Evolutionary conservation across 2,113 vertebrate genomes (phyloP), one percentile per base, ranked within the genome.

Genomic region (Silurus glanis): DNA sequence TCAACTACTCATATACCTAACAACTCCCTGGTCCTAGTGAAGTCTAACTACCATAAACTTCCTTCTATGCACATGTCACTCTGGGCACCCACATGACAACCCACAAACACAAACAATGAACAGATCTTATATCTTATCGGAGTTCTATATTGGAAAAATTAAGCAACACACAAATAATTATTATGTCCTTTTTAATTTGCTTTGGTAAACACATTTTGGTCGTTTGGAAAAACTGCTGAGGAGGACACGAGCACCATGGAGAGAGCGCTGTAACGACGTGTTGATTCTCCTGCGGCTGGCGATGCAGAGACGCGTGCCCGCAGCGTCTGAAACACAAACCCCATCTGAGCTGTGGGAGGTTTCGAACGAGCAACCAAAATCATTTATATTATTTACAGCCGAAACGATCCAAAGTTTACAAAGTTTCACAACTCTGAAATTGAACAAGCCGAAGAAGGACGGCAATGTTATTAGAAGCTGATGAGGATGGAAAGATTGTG

Each of bases 191-290:
- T 61, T 45, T 59, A 80, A 80, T 23, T 28, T 12, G 17, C 81
- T 64, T 83, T 64, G 23, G 21, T 28, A 69, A 83, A 83, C 13
- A 69, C 53, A 56, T 56, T 17, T 55, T 28, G 47, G 61, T 67
- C 6, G 25, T 83, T 86, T 84, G 37, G 8, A 61, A 59, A 61
- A 13, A 16, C 76, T 17, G 55, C n/a, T 56, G 83, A 75, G 80
- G 74, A 82, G 64, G 55, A 89, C 37, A 74, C 78, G 69, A 84
- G 83, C 84, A 83, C 78, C 64, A 74, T 78, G 79, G 75, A 90
- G 62, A 69, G n/a, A 14, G 64, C 58, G 53, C 76, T 84, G 83
- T 64, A 83, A 86, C 72, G 88, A 21, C 69, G 21, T 85, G 80
- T 85, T 83, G 64, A 90, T 62, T 84, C 61, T 80, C 85, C 82